A percentile compares a stretch with the other conserved stretches of the same genome.
Conservation (phyloP, 2,113 vertebrate genomes). For the Cynopterus brachyotis region DNA sequence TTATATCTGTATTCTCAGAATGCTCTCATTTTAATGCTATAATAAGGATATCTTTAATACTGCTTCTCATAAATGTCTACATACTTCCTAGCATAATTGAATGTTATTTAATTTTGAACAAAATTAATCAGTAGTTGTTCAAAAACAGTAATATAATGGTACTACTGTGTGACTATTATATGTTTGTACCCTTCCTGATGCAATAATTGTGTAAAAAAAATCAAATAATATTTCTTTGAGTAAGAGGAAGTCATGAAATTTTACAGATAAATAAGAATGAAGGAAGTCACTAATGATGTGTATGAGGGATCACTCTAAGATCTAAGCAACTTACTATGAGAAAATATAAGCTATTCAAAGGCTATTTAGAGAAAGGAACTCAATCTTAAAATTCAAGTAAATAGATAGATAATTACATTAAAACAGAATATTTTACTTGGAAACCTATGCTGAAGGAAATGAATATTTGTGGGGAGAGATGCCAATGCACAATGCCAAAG, state of each 20-base stretch:
- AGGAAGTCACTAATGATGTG: background rate
- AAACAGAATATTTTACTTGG: background rate
- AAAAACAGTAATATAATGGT: background rate
- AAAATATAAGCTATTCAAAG: background rate
- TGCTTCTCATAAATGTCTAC: background rate
- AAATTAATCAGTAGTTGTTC: background rate
- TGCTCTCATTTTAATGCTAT: background rate
- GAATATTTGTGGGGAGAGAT: background rate
- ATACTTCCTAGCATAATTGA: background rate
- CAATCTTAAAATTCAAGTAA: slow-evolving; percentile 9
- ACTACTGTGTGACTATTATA: background rate
- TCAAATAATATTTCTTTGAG: background rate
- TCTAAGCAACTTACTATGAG: background rate
- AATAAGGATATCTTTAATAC: background rate
- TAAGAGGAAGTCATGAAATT: background rate
- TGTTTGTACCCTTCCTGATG: background rate
- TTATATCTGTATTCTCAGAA: background rate
- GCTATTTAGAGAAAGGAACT: background rate
- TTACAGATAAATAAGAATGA: background rate
- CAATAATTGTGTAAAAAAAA: background rate
- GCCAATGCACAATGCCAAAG: background rate
- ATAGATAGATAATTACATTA: background rate
- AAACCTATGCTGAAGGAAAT: background rate
- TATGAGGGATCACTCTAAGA: background rate
- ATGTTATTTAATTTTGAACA: background rate